phyloP scores from a whole-genome alignment of 2,888 invertebrate genomes.

The Drosophila mimetica region DNA sequence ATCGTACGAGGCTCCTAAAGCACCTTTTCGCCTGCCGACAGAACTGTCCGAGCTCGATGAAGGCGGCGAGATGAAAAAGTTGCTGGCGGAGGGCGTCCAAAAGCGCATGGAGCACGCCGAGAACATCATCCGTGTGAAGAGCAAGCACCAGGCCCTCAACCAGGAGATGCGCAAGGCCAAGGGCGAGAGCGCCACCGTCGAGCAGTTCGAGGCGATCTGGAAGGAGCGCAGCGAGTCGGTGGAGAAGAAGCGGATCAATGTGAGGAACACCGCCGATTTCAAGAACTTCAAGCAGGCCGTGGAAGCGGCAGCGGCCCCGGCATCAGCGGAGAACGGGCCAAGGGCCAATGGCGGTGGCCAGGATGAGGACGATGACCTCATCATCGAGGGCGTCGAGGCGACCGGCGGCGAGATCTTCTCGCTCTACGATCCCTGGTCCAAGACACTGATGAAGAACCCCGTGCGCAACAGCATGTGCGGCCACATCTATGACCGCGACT shows the following conservation, averaged over 20 bases:
- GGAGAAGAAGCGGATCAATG: conserved; percentile 19
- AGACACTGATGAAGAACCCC: conserved; percentile 43
- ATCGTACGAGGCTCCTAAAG: neutral
- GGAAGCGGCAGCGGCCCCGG: neutral
- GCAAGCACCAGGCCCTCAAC: neutral
- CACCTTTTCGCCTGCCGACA: neutral
- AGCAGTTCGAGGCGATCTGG: conserved; percentile 1
- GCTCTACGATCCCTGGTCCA: conserved; percentile 58
- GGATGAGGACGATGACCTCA: conserved; percentile 11
- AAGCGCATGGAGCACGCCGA: neutral
- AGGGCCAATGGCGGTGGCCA: neutral
- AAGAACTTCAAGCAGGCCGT: conserved; percentile 12
- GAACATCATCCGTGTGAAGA: neutral
- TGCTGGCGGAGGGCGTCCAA: neutral
- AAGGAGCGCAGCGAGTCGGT: neutral
- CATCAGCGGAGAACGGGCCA: no score
- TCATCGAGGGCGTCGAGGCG: no score
- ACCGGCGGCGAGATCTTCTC: conserved; percentile 19
- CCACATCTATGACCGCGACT: conserved; percentile 49
- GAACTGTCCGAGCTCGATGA: neutral
- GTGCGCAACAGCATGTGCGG: conserved; percentile 52
- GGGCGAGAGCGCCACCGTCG: neutral
- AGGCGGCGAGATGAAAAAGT: neutral
- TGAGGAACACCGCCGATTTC: conserved; percentile 29
- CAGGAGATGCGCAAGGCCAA: neutral